Base-by-base conservation (phyloP, 2,888 invertebrate genomes). In the Sesamia inferens region DNA sequence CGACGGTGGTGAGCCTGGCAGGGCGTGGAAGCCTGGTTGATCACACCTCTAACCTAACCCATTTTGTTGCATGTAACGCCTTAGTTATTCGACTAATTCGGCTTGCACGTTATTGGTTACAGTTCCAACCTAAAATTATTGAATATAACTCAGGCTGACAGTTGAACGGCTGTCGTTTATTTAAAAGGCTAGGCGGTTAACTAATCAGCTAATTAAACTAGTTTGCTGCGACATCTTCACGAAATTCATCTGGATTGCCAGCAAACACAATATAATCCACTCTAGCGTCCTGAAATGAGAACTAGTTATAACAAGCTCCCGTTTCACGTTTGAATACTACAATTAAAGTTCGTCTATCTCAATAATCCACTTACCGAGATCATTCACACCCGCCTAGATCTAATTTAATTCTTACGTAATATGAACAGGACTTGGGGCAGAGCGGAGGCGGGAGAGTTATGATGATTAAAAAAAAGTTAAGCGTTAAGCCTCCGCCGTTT, bases 341-440 rank as follows among this genome's bases (percentile, higher is more conserved):
- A 81, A 79, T 77, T 79, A 83, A 78, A 78, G 72, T 79, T 76
- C 69, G 83, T 75, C 73, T 51, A 75, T 78, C 84, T 76, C 74
- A 55, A 31, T 89, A 86, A 89, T 90, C 89, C 85, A 87, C 82
- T 88, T 90, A 89, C 51, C 31, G 74, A 78, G 87, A 80, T 76
- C 86, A 83, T 90, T 90, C 86, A 87, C 89, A 88, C 88, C 74
- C 70, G 68, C 66, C 71, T 81, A 61, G 74, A 78, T 83, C 84
- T 86, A 82, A 87, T 88, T 83, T 31, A 83, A 81, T 68, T 68
- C 73, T 80, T 77, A 84, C 83, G 76, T 77, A 64, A 74, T 31
- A 62, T 62, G 68, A 48, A 31, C 64, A 10, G 31, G 44, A 2
- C 22, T 44, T 13, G 11, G 42, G 19, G 5, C n/a, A n/a, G 7